These are phyloP conservation scores for Gallinago solitaria DNA, from an alignment of 2,797 vertebrate species.

Conservation along the genomic window DNA sequence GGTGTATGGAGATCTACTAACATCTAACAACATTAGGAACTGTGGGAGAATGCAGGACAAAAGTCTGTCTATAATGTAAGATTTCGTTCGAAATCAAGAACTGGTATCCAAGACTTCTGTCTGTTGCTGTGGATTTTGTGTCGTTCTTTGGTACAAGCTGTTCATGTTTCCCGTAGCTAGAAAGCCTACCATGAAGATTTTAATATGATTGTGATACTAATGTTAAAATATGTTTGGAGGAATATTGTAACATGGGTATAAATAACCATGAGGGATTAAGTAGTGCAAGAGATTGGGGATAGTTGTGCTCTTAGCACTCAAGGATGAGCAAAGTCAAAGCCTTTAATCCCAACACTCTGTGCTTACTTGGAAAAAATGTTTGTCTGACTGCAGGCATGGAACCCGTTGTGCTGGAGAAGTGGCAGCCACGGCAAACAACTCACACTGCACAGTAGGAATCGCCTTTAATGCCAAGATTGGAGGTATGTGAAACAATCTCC, in stretches of 20 bases:
- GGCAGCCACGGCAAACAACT: conserved; percentile 97
- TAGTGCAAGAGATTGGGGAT: background rate
- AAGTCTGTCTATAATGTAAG: background rate
- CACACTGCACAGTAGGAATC: conserved; percentile 96
- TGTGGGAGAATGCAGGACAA: background rate
- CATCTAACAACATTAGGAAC: background rate
- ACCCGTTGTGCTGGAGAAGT: conserved; percentile 98
- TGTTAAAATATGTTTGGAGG: background rate
- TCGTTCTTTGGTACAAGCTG: background rate
- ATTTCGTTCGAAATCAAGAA: background rate
- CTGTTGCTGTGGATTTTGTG: background rate
- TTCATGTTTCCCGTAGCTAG: background rate
- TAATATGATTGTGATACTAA: background rate
- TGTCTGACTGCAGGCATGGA: conserved; percentile 88
- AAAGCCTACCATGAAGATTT: background rate
- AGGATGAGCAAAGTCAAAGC: background rate
- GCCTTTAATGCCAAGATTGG: conserved; percentile 97
- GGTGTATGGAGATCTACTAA: background rate
- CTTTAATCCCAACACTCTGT: background rate
- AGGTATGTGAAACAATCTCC: conserved; percentile 80
- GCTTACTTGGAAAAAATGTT: conserved; percentile 69
- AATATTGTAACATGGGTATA: background rate
- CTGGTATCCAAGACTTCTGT: background rate
- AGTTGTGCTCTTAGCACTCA: background rate
- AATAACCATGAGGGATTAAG: background rate